Percentiles rank a stretch among this genome's conserved stretches.
Evolutionary conservation across 2,797 vertebrate species (phyloP).

Genomic region (Falco peregrinus): DNA sequence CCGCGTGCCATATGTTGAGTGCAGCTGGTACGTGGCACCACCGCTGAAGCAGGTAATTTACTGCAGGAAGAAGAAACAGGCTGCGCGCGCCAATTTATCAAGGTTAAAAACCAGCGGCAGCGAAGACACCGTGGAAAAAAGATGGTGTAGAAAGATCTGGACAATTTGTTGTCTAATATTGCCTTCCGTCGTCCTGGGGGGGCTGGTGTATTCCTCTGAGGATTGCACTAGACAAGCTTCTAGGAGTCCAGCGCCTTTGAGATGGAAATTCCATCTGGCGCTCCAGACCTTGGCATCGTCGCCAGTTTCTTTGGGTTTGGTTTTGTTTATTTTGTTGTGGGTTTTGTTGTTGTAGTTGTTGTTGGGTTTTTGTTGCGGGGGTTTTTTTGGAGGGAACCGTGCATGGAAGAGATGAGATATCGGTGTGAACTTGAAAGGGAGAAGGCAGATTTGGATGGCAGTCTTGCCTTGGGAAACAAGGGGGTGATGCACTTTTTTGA

Average conservation of each 20-base stretch:
- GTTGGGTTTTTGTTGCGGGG: too few species aligned
- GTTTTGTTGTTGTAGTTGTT: too few species aligned
- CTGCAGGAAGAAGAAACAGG: background rate
- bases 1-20: constrained; percentile 35
- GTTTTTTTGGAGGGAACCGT: background rate
- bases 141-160: background rate
- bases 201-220: background rate
- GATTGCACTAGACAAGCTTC: background rate
- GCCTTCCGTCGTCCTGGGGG: rapidly evolving
- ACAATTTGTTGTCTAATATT: background rate
- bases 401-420: background rate
- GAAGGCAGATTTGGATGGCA: background rate
- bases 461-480: background rate
- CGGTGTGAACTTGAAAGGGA: background rate
- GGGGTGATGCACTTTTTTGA: background rate
- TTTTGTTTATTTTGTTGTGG: too few species aligned
- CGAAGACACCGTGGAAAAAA: background rate
- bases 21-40: constrained; percentile 23
- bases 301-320: too few species aligned
- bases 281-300: background rate
- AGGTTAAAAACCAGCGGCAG: background rate
- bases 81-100: background rate
- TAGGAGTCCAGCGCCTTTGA: background rate
- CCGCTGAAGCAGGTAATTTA: constrained; percentile 38
- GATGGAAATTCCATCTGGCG: background rate